These are phyloP conservation scores for Campoplex nolae DNA, from an alignment of 2,888 invertebrate genomes.

Conservation along the genomic window DNA sequence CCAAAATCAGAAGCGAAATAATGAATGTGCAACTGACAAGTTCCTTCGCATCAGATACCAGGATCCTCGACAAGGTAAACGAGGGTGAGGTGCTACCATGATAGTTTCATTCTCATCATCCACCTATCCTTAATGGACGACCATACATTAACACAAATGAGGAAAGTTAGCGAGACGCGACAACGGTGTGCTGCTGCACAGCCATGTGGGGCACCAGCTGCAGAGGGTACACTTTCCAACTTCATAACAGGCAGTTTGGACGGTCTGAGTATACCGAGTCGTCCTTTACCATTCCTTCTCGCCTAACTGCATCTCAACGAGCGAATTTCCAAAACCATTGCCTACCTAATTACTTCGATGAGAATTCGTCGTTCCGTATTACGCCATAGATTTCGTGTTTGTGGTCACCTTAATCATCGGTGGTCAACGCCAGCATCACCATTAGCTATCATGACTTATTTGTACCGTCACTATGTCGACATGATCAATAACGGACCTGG, in stretches of 20 bases:
- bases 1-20: not conserved
- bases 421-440: not conserved
- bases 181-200: constrained; percentile 57
- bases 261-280: constrained; percentile 74
- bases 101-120: constrained; percentile 27
- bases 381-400: constrained; percentile 10
- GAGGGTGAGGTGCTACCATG: not conserved
- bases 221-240: constrained; percentile 78
- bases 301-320: constrained; percentile 13
- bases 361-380: constrained; percentile 26
- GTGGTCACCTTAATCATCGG: not conserved
- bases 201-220: constrained; percentile 81
- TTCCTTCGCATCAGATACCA: not conserved
- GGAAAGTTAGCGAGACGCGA: constrained; percentile 79
- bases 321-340: constrained; percentile 29
- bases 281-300: constrained; percentile 61
- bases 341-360: constrained; percentile 16
- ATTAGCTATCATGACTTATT: not conserved
- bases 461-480: not conserved
- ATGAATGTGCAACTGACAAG: constrained; percentile 10
- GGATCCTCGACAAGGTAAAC: not conserved
- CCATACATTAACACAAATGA: constrained; percentile 83
- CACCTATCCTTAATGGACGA: constrained; percentile 80
- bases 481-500: not conserved
- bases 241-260: constrained; percentile 78